A percentile compares a stretch with the other conserved stretches of the same genome.
These are phyloP conservation scores for Melanophora roralis DNA, from an alignment of 2,888 invertebrate species.

Conservation along the genomic window DNA sequence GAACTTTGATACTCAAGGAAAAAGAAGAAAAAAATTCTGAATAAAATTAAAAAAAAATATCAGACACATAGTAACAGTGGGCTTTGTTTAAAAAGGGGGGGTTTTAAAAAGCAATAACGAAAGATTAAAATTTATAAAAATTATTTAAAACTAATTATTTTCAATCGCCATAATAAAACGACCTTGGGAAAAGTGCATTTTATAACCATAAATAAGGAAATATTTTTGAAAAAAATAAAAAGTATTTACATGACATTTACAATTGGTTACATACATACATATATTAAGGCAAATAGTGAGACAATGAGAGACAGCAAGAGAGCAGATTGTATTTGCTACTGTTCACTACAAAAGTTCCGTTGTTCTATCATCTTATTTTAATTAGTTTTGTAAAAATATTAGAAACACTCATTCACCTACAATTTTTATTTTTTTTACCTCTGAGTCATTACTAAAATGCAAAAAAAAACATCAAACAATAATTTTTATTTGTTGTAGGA, in stretches of 20 bases:
- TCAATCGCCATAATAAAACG: background rate
- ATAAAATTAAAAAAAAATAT: slow-evolving; percentile 3
- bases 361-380: background rate
- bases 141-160: background rate
- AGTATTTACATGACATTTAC: slow-evolving; percentile 40
- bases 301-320: background rate
- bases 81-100: background rate
- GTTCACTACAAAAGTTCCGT: background rate
- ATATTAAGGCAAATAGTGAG: background rate
- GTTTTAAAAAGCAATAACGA: background rate
- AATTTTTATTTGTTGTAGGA: slow-evolving; percentile 23
- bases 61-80: background rate
- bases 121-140: background rate
- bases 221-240: background rate
- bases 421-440: slow-evolving; percentile 5
- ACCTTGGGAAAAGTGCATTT: slow-evolving; percentile 39
- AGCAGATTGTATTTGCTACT: no score
- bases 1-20: slow-evolving; percentile 36
- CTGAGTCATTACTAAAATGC: slow-evolving; percentile 19
- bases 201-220: slow-evolving; percentile 50
- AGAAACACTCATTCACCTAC: slow-evolving; percentile 27
- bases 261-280: background rate
- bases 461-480: background rate
- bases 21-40: slow-evolving; percentile 18
- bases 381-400: background rate